phyloP scores from a whole-genome alignment of 2,888 invertebrate species.

The Nematopogon swammerdamellus region DNA sequence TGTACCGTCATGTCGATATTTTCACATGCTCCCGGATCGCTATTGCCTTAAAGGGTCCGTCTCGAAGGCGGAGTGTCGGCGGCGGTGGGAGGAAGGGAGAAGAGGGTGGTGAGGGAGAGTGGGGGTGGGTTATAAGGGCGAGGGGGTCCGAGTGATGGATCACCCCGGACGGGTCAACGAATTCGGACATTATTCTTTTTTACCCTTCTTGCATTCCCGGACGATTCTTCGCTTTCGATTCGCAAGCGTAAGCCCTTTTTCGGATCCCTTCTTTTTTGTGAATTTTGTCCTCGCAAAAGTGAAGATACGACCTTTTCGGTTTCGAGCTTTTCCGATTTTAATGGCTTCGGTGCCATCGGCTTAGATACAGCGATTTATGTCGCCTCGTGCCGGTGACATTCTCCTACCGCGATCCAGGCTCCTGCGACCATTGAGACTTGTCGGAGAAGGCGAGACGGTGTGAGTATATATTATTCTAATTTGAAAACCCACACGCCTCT shows the following conservation, averaged over 20 bases:
- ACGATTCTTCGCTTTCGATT: slow-evolving; percentile 18
- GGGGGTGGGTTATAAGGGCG: background rate
- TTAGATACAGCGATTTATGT: background rate
- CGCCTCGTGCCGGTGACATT: background rate
- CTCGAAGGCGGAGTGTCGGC: background rate
- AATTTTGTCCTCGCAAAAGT: background rate
- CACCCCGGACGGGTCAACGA: slow-evolving; percentile 58
- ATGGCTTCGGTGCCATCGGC: background rate
- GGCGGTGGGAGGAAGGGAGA: background rate
- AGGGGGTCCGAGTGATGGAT: slow-evolving; percentile 53
- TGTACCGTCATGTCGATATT: no score
- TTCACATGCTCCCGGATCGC: no score
- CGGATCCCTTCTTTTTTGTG: slow-evolving; percentile 47
- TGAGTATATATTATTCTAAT: no score
- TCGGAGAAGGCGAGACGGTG: no score
- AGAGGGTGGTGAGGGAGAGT: background rate
- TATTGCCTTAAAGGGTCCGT: background rate
- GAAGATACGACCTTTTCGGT: background rate
- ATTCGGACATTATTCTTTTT: slow-evolving; percentile 60
- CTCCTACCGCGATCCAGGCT: background rate
- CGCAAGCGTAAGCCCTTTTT: slow-evolving; percentile 55
- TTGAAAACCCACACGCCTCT: no score
- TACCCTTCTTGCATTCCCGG: slow-evolving; percentile 52
- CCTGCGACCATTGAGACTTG: background rate
- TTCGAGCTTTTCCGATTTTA: background rate